Conservation (phyloP, 2,888 invertebrate genomes). For the Hipparchia semele region DNA sequence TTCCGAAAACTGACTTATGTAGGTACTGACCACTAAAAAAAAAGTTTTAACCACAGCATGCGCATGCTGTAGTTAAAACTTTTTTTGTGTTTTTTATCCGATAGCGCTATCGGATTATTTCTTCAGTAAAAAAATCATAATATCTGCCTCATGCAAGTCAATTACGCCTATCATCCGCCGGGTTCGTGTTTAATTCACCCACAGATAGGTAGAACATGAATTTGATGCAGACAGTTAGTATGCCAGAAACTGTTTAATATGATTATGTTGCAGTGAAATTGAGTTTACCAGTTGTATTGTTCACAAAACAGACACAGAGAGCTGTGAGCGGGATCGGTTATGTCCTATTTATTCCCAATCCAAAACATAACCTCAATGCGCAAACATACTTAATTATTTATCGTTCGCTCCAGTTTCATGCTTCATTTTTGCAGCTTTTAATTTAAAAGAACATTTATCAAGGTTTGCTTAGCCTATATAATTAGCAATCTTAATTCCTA, state of each 20-base stretch:
- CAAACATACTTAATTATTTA: conserved; percentile 13
- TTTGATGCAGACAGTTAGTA: conserved; percentile 64
- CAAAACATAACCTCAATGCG: conserved; percentile 16
- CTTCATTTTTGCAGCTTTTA: background rate
- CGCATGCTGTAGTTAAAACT: background rate
- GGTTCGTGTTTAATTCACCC: conserved; percentile 65
- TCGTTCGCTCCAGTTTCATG: conserved; percentile 7
- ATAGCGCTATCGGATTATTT: conserved; percentile 9
- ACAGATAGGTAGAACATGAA: conserved; percentile 67
- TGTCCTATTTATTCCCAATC: conserved; percentile 19
- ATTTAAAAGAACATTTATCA: background rate
- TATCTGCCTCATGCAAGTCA: conserved; percentile 77
- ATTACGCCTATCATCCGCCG: conserved; percentile 77
- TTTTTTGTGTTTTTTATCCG: background rate
- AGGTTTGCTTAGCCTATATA: background rate
- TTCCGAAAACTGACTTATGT: too few relatives aligned
- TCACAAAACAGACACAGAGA: conserved; percentile 25
- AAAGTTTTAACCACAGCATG: background rate
- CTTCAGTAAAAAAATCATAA: conserved; percentile 66
- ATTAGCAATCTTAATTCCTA: too few relatives aligned
- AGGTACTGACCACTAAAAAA: background rate
- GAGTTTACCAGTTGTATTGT: conserved; percentile 63
- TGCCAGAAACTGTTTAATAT: conserved; percentile 63
- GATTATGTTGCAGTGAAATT: conserved; percentile 64
- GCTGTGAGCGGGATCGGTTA: conserved; percentile 13